Conservation (phyloP, 2,797 vertebrate species). For the Enteromius anoplus region DNA sequence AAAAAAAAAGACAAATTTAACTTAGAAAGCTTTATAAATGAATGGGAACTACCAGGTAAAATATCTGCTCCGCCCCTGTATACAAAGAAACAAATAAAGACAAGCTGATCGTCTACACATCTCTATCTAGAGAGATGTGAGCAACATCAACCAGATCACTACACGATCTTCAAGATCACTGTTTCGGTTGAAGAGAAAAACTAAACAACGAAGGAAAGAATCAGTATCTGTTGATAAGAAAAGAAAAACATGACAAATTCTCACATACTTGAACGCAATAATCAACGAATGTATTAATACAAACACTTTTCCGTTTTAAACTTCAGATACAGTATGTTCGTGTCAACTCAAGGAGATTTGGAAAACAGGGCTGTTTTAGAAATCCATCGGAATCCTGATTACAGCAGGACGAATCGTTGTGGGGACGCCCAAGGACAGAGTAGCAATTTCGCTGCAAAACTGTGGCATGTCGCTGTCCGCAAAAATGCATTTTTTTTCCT, state of each 20-base stretch:
- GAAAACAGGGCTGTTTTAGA: conserved; percentile 10
- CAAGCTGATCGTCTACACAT: not conserved
- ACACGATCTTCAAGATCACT: conserved; percentile 14
- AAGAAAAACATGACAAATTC: not conserved
- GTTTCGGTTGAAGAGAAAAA: not conserved
- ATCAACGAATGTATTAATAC: conserved; percentile 7
- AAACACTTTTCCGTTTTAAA: conserved; percentile 34
- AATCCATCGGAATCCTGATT: conserved; percentile 30
- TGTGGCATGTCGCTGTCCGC: conserved; percentile 39
- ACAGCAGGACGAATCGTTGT: conserved; percentile 35
- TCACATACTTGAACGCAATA: not conserved
- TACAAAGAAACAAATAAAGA: not conserved
- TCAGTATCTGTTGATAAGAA: not conserved
- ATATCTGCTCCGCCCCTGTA: not conserved
- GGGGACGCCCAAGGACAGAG: conserved; percentile 62
- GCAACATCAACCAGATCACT: not conserved
- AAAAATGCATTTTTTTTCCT: conserved; percentile 38
- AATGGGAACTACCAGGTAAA: not conserved
- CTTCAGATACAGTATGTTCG: conserved; percentile 20
- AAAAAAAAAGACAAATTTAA: too few species aligned
- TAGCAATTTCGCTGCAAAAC: conserved; percentile 38
- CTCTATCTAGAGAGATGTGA: not conserved
- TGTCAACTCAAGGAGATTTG: conserved; percentile 27
- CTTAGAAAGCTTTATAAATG: not conserved
- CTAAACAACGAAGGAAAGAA: not conserved